Percentiles rank a stretch among this genome's conserved stretches.
Evolutionary conservation across 2,888 invertebrate species (phyloP).

Genomic region (Meta bourneti): DNA sequence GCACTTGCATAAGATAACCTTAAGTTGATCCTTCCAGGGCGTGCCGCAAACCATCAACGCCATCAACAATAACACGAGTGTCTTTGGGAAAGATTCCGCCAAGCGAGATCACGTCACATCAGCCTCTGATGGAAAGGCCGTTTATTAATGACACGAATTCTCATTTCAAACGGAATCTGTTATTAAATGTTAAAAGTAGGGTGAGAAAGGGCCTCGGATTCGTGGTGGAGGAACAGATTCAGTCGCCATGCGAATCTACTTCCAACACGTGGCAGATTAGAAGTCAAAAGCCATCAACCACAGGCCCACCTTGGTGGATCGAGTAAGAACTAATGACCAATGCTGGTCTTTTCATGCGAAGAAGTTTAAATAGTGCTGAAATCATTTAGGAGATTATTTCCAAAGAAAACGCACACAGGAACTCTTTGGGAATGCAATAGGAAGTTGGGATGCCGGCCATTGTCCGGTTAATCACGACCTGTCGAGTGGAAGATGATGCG

Average conservation of each 20-base stretch:
- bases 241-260: not conserved
- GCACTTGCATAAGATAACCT: no score
- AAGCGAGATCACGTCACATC: constrained; percentile 3
- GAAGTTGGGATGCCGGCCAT: constrained; percentile 42
- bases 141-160: constrained; percentile 25
- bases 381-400: constrained; percentile 61
- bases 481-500: constrained; percentile 56
- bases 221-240: not conserved
- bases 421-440: constrained; percentile 23
- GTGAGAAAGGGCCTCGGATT: constrained; percentile 52
- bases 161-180: constrained; percentile 46
- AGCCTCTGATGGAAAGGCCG: constrained; percentile 1
- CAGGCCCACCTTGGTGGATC: not conserved
- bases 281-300: constrained; percentile 20
- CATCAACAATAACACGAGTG: not conserved
- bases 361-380: constrained; percentile 44
- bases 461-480: constrained; percentile 62
- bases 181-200: constrained; percentile 68
- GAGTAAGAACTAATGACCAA: constrained; percentile 39
- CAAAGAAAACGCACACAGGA: constrained; percentile 11
- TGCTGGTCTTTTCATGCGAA: not conserved
- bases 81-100: no score
- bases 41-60: not conserved
- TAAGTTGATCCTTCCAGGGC: not conserved
- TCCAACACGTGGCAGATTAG: constrained; percentile 34